Percentiles rank a stretch among this genome's conserved stretches.
Conservation (phyloP, 2,113 vertebrate genomes). For the Marcusenius ussheri region DNA sequence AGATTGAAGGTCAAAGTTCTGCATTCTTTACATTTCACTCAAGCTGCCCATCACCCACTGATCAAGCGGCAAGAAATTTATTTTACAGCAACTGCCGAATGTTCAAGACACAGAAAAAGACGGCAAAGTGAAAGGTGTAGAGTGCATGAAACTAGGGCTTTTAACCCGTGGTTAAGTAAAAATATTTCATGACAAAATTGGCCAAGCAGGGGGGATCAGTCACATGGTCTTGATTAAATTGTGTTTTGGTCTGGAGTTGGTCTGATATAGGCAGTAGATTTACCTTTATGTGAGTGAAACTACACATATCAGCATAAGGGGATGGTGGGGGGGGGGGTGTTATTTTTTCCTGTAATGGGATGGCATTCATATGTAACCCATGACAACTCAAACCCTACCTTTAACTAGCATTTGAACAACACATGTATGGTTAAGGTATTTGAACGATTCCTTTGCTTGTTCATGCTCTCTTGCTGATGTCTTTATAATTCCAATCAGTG, state of each 20-base stretch:
- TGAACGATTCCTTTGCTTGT: background rate
- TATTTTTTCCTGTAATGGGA: background rate
- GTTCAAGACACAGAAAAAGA: background rate
- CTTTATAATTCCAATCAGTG: background rate
- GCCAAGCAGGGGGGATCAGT: background rate
- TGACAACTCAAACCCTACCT: background rate
- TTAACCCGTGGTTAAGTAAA: background rate
- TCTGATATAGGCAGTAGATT: background rate
- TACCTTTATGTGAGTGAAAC: background rate
- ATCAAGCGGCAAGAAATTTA: background rate
- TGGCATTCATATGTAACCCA: background rate
- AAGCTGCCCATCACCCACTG: conserved; percentile 5
- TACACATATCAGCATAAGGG: background rate
- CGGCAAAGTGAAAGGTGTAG: background rate
- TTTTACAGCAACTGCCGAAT: background rate
- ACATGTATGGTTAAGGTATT: background rate
- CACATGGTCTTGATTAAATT: background rate
- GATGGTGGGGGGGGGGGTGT: background rate
- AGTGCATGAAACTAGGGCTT: background rate
- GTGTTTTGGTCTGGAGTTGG: background rate
- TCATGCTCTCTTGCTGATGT: background rate
- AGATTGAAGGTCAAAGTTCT: conserved; percentile 18
- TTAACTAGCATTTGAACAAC: background rate
- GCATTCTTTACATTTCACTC: conserved; percentile 14
- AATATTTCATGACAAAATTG: background rate